Conservation (phyloP, 2,113 vertebrate species). For the Steatornis caripensis region DNA sequence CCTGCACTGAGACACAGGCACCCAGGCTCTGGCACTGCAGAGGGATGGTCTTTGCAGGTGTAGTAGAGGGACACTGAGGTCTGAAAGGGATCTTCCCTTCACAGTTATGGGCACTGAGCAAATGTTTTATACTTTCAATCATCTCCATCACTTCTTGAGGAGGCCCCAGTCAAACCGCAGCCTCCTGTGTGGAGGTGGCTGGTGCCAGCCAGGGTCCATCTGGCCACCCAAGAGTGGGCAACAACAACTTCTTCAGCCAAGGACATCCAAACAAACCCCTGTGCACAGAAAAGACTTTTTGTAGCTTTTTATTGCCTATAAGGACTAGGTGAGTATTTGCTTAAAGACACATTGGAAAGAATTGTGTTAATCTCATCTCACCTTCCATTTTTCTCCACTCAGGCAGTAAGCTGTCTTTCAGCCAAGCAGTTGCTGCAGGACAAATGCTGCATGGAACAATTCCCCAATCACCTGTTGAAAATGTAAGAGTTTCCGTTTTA, state of each 20-base stretch:
- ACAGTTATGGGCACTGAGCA: background rate
- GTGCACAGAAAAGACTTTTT: background rate
- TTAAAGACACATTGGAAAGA: background rate
- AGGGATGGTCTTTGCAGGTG: background rate
- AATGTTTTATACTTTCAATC: background rate
- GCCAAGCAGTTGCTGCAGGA: background rate
- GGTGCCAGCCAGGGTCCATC: too few species aligned
- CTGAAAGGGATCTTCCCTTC: background rate
- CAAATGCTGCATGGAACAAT: background rate
- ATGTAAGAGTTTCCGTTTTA: background rate
- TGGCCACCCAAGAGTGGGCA: background rate
- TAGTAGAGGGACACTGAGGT: accelerated
- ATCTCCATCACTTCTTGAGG: background rate
- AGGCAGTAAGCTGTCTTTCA: background rate
- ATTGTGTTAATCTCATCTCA: background rate
- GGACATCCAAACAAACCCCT: accelerated
- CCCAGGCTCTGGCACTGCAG: background rate
- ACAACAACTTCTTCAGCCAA: background rate
- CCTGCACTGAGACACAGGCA: accelerated
- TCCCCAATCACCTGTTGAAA: background rate
- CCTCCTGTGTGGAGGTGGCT: background rate
- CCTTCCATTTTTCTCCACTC: background rate
- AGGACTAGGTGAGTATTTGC: background rate
- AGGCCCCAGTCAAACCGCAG: background rate
- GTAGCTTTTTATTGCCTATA: background rate